A percentile compares a stretch with the other conserved stretches of the same genome.
Evolutionary conservation across 2,888 invertebrate genomes (phyloP).

Genomic region (Philonicus albiceps): DNA sequence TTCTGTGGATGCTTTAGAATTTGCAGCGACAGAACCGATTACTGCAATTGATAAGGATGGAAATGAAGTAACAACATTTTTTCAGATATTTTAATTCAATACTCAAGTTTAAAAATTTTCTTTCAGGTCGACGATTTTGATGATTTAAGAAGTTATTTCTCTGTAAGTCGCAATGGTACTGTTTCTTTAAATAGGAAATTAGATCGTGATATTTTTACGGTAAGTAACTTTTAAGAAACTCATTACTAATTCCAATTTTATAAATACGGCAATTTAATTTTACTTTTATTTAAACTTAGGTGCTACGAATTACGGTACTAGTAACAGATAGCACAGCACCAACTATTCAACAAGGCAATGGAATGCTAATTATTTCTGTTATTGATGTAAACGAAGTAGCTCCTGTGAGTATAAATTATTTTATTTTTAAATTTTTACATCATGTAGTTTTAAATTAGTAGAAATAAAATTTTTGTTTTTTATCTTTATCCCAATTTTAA

Average conservation of each 20-base stretch:
- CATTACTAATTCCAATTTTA: too few relatives aligned
- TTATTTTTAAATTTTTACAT: neutral
- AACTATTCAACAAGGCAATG: slow-evolving; percentile 78
- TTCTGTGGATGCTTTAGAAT: slow-evolving; percentile 71
- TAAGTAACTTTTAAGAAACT: too few relatives aligned
- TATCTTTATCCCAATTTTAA: neutral
- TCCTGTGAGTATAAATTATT: slow-evolving; percentile 62
- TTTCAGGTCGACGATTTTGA: slow-evolving; percentile 58
- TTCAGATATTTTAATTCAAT: neutral
- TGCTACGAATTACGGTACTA: slow-evolving; percentile 78
- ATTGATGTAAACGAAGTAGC: slow-evolving; percentile 76
- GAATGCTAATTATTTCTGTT: slow-evolving; percentile 71
- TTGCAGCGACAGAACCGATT: slow-evolving; percentile 73
- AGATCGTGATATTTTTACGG: slow-evolving; percentile 61
- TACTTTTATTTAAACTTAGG: slow-evolving; percentile 54
- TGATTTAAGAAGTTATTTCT: slow-evolving; percentile 71
- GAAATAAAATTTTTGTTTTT: neutral
- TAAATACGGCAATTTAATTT: neutral
- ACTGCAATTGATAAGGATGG: slow-evolving; percentile 85
- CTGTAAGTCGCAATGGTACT: slow-evolving; percentile 69
- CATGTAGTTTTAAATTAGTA: neutral
- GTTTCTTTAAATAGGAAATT: slow-evolving; percentile 60
- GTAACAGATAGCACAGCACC: slow-evolving; percentile 85
- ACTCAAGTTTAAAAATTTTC: neutral
- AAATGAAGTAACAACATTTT: slow-evolving; percentile 67